Conservation (phyloP, 2,888 invertebrate species). For the Trypoxylon attenuatum region DNA sequence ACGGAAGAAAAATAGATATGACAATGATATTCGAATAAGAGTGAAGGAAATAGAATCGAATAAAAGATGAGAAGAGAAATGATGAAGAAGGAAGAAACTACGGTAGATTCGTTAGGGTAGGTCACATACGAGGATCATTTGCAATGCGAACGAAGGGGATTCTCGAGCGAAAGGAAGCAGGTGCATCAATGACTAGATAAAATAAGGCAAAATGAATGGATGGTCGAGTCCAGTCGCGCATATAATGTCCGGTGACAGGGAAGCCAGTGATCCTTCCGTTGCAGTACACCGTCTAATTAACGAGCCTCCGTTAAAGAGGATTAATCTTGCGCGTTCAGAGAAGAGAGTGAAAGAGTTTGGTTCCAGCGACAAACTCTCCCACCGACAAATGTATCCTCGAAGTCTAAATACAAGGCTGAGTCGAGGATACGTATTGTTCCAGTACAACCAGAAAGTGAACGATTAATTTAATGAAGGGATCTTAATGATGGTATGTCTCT, state of each 20-base stretch:
- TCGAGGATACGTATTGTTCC: too few species aligned
- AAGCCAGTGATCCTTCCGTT: slow-evolving; percentile 35
- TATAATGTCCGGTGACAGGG: slow-evolving; percentile 21
- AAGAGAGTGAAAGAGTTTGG: slow-evolving; percentile 6
- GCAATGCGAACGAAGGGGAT: slow-evolving; percentile 31
- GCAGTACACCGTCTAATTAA: slow-evolving; percentile 55
- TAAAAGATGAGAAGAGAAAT: too few species aligned
- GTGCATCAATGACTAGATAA: slow-evolving; percentile 28
- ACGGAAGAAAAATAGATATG: too few species aligned
- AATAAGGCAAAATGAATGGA: slow-evolving; percentile 12
- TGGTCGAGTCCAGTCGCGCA: slow-evolving; percentile 21
- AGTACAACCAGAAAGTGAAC: too few species aligned
- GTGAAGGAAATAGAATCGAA: not conserved
- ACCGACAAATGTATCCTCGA: not conserved
- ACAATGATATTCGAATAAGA: not conserved
- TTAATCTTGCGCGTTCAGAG: slow-evolving; percentile 44
- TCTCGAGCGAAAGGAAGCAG: slow-evolving; percentile 17
- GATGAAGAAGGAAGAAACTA: not conserved
- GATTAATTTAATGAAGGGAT: too few species aligned
- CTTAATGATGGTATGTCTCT: too few species aligned
- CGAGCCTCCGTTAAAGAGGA: slow-evolving; percentile 60
- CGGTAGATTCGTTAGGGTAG: slow-evolving; percentile 31
- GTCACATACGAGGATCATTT: slow-evolving; percentile 26
- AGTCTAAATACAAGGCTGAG: too few species aligned
- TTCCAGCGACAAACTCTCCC: not conserved